phyloP scores from a whole-genome alignment of 2,113 vertebrate species.

The Pseudorasbora parva region DNA sequence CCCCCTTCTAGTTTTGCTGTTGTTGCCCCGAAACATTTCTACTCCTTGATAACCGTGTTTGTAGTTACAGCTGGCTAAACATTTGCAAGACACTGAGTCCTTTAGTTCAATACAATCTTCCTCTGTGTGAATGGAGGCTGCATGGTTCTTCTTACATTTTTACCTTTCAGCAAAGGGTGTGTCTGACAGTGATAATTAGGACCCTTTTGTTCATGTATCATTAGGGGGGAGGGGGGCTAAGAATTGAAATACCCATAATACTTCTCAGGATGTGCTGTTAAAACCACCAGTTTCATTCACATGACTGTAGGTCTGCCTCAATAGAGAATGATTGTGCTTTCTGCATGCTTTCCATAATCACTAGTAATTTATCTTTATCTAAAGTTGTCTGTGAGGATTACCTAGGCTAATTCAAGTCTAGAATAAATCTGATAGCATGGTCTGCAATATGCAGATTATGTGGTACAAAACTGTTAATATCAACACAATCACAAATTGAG shows the following conservation, averaged over 20 bases:
- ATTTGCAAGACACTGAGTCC: not conserved
- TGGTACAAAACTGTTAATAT: constrained; percentile 31
- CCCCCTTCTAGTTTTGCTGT: not conserved
- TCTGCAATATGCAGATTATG: constrained; percentile 47
- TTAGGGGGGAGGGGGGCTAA: not conserved
- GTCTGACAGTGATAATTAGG: not conserved
- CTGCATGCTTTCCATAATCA: not conserved
- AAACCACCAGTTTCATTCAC: not conserved
- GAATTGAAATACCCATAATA: not conserved
- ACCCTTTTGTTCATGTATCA: too few relatives aligned
- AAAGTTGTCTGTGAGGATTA: not conserved
- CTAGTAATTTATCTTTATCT: not conserved
- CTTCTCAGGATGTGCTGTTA: not conserved
- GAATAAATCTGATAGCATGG: not conserved
- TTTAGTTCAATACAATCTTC: not conserved
- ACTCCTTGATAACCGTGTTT: not conserved
- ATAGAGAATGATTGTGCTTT: not conserved
- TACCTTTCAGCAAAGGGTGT: not conserved
- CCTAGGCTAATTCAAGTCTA: not conserved
- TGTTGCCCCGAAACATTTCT: not conserved
- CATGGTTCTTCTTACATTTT: not conserved
- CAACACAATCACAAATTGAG: constrained; percentile 8
- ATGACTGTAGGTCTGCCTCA: not conserved
- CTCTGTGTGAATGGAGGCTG: not conserved
- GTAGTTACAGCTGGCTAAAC: not conserved